These are phyloP conservation scores for Acridotheres tristis DNA, from an alignment of 2,797 vertebrate genomes.

Conservation along the genomic window DNA sequence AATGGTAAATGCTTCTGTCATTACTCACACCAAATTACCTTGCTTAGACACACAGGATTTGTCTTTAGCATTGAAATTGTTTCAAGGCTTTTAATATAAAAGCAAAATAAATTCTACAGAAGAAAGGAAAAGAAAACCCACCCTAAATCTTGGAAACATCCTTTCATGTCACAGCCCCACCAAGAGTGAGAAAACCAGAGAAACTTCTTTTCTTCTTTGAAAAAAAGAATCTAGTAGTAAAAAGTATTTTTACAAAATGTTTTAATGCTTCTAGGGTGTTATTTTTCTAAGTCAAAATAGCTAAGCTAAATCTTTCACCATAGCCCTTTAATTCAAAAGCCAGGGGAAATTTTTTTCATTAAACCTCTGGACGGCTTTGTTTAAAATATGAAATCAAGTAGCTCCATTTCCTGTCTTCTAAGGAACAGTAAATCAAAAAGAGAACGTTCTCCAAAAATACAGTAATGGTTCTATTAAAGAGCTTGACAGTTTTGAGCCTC, in stretches of 20 bases:
- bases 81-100: slow-evolving; percentile 49
- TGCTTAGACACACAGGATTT: slow-evolving; percentile 6
- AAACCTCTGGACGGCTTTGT: slow-evolving; percentile 67
- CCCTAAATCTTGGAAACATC: neutral
- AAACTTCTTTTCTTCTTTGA: neutral
- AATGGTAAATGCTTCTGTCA: neutral
- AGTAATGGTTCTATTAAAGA: slow-evolving; percentile 59
- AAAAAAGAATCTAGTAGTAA: slow-evolving; percentile 21
- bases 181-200: neutral
- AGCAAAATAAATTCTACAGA: slow-evolving; percentile 37
- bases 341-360: slow-evolving; percentile 71
- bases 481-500: slow-evolving; percentile 67
- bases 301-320: slow-evolving; percentile 66
- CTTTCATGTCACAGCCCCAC: neutral
- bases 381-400: slow-evolving; percentile 73
- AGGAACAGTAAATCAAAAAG: slow-evolving; percentile 67
- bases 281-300: slow-evolving; percentile 68
- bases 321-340: slow-evolving; percentile 66
- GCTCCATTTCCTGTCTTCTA: slow-evolving; percentile 73
- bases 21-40: slow-evolving; percentile 8
- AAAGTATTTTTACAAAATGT: slow-evolving; percentile 49
- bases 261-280: slow-evolving; percentile 51
- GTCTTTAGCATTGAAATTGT: neutral
- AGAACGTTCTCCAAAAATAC: slow-evolving; percentile 44
- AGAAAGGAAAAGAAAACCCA: neutral